Percentiles rank a stretch among this genome's conserved stretches.
Conservation (phyloP, 2,888 invertebrate genomes). For the Sarcophaga variegata region DNA sequence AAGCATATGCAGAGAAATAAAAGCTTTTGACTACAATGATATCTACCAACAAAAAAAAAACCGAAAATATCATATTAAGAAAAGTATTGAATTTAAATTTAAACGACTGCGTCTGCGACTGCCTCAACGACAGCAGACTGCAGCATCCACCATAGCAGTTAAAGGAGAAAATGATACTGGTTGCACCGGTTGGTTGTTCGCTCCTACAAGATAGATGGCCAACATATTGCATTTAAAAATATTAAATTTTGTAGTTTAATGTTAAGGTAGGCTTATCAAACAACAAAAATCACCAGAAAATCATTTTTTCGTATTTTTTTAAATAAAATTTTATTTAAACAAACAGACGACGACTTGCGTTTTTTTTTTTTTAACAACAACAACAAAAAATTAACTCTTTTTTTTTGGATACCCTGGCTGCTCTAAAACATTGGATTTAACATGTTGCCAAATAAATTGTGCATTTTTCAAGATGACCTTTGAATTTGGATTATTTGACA, state of each 20-base stretch:
- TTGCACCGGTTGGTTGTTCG: slow-evolving; percentile 66
- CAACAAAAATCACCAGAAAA: slow-evolving; percentile 18
- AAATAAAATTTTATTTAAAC: slow-evolving; percentile 16
- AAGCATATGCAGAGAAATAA: neutral
- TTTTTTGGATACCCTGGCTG: slow-evolving; percentile 23
- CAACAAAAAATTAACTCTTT: neutral
- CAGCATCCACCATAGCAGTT: too few species aligned
- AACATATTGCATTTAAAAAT: slow-evolving; percentile 66
- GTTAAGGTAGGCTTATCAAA: slow-evolving; percentile 78
- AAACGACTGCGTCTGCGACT: slow-evolving; percentile 9
- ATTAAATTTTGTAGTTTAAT: slow-evolving; percentile 77
- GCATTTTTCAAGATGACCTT: slow-evolving; percentile 57
- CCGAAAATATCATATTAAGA: slow-evolving; percentile 62
- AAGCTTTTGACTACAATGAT: slow-evolving; percentile 1
- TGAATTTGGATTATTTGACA: slow-evolving; percentile 53
- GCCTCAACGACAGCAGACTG: neutral
- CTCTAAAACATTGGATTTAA: slow-evolving; percentile 54
- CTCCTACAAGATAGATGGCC: slow-evolving; percentile 69
- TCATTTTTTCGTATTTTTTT: neutral
- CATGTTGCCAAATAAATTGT: slow-evolving; percentile 60
- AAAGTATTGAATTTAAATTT: slow-evolving; percentile 54
- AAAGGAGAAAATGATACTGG: slow-evolving; percentile 57
- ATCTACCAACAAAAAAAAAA: slow-evolving; percentile 21
- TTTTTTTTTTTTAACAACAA: too few species aligned
- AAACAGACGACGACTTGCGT: neutral